phyloP scores from a whole-genome alignment of 2,797 vertebrate species.

The Lates japonicus region DNA sequence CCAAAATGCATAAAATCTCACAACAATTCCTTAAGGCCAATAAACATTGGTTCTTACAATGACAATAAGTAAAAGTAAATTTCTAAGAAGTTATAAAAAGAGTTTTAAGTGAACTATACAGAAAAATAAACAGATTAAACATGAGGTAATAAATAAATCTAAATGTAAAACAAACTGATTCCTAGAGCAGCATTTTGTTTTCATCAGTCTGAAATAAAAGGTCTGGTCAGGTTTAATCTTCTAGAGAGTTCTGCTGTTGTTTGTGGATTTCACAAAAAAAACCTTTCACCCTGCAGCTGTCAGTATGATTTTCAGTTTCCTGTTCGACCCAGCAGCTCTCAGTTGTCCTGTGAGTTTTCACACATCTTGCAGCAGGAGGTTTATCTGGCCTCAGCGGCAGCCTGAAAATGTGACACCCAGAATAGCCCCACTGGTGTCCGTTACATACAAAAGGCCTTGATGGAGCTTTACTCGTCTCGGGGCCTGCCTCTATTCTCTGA shows the following conservation, averaged over 20 bases:
- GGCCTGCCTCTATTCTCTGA: constrained; percentile 63
- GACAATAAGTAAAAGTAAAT: no score
- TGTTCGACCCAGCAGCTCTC: constrained; percentile 7
- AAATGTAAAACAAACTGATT: not conserved
- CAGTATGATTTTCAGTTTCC: constrained; percentile 10
- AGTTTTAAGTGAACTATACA: no score
- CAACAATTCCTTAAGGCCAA: no score
- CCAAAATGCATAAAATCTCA: no score
- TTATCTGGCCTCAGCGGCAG: constrained; percentile 49
- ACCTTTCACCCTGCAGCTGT: not conserved
- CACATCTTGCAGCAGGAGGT: constrained; percentile 47
- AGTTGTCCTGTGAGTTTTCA: constrained; percentile 10
- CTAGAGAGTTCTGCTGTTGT: not conserved
- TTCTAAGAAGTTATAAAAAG: no score
- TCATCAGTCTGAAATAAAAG: not conserved
- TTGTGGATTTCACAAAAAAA: not conserved
- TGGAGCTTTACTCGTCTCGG: constrained; percentile 57
- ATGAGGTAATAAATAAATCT: not conserved
- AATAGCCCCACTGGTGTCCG: constrained; percentile 77
- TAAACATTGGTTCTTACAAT: no score
- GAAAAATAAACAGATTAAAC: no score
- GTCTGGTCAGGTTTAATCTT: not conserved
- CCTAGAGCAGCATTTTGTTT: not conserved
- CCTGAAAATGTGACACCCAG: constrained; percentile 60
- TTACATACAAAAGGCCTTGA: constrained; percentile 73